Evolutionary conservation across 1,140 invertebrate species (phyloP).

Genomic region (Neodiprion pinetum): DNA sequence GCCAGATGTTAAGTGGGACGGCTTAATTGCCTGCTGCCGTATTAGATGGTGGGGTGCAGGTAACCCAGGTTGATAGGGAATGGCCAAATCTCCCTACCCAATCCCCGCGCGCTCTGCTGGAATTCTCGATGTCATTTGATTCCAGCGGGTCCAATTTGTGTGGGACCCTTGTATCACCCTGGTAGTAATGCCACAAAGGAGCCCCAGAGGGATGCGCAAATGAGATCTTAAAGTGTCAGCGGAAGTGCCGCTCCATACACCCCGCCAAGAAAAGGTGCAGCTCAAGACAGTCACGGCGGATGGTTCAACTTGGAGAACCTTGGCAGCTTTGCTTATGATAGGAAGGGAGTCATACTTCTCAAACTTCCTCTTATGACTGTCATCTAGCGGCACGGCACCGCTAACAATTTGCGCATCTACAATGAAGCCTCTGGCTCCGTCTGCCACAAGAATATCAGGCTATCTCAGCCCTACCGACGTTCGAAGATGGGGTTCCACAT

Average conservation of each 20-base stretch:
- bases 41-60: too few relatives aligned
- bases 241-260: slow-evolving; percentile 27
- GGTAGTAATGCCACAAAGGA: slow-evolving; percentile 20
- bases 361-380: slow-evolving; percentile 18
- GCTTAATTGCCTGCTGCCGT: too few relatives aligned
- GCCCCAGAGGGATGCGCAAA: slow-evolving; percentile 20
- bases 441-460: slow-evolving; percentile 33
- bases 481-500: slow-evolving; percentile 22
- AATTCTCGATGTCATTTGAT: slow-evolving; percentile 28
- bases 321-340: neutral
- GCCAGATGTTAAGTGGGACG: too few relatives aligned
- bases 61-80: too few relatives aligned
- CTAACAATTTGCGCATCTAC: slow-evolving; percentile 36
- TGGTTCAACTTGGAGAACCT: neutral
- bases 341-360: slow-evolving; percentile 18
- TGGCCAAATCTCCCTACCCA: too few relatives aligned
- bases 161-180: slow-evolving; percentile 32
- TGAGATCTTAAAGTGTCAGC: neutral
- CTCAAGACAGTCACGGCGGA: slow-evolving; percentile 15
- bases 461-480: slow-evolving; percentile 21
- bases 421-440: slow-evolving; percentile 7
- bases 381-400: slow-evolving; percentile 20
- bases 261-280: slow-evolving; percentile 30
- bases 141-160: slow-evolving; percentile 33
- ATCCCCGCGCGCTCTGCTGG: too few relatives aligned